A percentile compares a stretch with the other conserved stretches of the same genome.
Evolutionary conservation across 2,888 invertebrate genomes (phyloP).

Genomic region (Zygaena filipendulae): DNA sequence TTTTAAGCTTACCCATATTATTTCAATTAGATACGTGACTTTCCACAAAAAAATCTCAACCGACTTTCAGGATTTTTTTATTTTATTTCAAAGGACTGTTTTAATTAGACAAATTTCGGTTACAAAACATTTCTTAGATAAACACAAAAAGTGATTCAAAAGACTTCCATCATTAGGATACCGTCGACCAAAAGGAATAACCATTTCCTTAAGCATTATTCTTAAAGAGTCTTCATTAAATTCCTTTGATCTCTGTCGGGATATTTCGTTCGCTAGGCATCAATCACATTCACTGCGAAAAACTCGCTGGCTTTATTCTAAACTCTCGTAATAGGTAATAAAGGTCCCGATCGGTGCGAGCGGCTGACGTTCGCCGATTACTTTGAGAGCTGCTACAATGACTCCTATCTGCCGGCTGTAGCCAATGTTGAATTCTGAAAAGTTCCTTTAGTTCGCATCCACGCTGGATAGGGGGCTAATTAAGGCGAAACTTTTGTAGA

Average conservation of each 20-base stretch:
- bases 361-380: slow-evolving; percentile 60
- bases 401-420: slow-evolving; percentile 44
- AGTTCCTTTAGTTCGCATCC: slow-evolving; percentile 58
- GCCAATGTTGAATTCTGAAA: slow-evolving; percentile 60
- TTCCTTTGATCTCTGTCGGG: slow-evolving; percentile 67
- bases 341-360: slow-evolving; percentile 58
- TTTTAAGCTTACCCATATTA: too few relatives aligned
- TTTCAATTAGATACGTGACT: too few relatives aligned
- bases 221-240: slow-evolving; percentile 69
- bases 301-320: slow-evolving; percentile 68
- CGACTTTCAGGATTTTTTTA: too few relatives aligned
- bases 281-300: slow-evolving; percentile 68
- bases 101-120: slow-evolving; percentile 46
- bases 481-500: slow-evolving; percentile 64
- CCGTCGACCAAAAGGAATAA: slow-evolving; percentile 62
- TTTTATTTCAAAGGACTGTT: too few relatives aligned
- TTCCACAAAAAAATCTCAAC: too few relatives aligned
- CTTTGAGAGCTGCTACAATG: slow-evolving; percentile 61
- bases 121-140: slow-evolving; percentile 40
- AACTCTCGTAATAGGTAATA: slow-evolving; percentile 70
- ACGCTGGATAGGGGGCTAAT: slow-evolving; percentile 62
- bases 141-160: slow-evolving; percentile 56
- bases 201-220: slow-evolving; percentile 68
- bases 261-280: slow-evolving; percentile 64
- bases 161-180: slow-evolving; percentile 55